Base-by-base conservation (phyloP, 2,888 invertebrate species). In the Mantis religiosa region DNA sequence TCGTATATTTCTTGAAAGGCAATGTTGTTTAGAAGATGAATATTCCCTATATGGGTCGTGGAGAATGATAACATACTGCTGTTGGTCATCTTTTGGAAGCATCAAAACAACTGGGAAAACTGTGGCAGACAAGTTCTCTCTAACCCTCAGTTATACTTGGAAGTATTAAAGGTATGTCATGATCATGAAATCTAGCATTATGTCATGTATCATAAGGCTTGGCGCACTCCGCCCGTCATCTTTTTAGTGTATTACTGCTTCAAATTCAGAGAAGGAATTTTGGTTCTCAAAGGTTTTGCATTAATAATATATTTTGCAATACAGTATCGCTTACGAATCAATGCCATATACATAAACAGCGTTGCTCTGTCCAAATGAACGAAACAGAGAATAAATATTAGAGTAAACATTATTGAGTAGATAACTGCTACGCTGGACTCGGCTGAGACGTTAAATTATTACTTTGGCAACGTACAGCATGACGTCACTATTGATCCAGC, bases 401-500 rank as follows among this genome's bases (percentile, higher is more conserved):
- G n/a, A 47, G 9, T 25, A 85, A 6, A 85, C 7, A 85, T 41
- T 27, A n/a, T 9, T 41, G 47, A 15, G 41, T 14, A 54, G 14
- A 2, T n/a, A 27, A 85, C 3, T 28, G 28, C 71, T 54, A 86
- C 7, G n/a, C 34, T 30, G 84, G 34, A n/a, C 34, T 34, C 3
- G 28, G 28, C 71, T 54, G 20, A 81, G 15, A 28, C 28, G 47
- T 81, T 71, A 81, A 41, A 86, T 86, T 81, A 86, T 71, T 87
- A 87, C 81, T 28, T 87, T 82, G 34, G 81, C 28, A 41, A 28
- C 12, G 71, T 86, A 54, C 47, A 47, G 85, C 85, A 81, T 86
- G 86, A 86, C 86, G 87, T 87, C 87, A 87, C 82, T 87, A 87
- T 87, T 87, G 87, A 87, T 87, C 87, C 82, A 34, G 87, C 12